Base-by-base conservation (phyloP, 2,888 invertebrate species). In the Agrotis clavis region DNA sequence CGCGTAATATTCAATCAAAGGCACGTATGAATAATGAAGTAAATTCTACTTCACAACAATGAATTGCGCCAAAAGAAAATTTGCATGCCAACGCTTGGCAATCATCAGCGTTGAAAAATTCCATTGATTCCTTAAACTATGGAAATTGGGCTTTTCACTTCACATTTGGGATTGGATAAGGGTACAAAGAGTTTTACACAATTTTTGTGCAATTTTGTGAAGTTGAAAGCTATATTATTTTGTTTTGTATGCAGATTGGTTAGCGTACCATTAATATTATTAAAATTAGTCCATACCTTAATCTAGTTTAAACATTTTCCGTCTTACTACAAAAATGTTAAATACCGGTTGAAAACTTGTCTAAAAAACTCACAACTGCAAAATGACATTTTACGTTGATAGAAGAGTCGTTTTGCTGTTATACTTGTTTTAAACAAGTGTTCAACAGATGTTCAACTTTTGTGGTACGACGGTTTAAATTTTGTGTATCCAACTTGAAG, bases 91-190 rank as follows among this genome's bases (percentile, higher is more conserved):
- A 78, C 79, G 74, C 74, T 60, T 69, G 63, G 57, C 68, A 82
- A 82, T 82, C 79, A 82, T 78, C 63, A 60, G 6, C 25, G 19
- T 48, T 71, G 71, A 77, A 81, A 79, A 77, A 71, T 16, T 69
- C 68, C 74, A 80, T 80, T 79, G 79, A 79, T 82, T 69, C 78
- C 77, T 79, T 80, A 78, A 80, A 82, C 74, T 82, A 74, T 80
- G 82, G 79, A 69, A 78, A 80, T 80, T 78, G 82, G 82, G 18
- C 66, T 61, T 78, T 82, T 82, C 66, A 60, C 51, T 69, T 67
- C 68, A 64, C 63, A 61, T 69, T 62, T 64, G 35, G 21, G 71
- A 77, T 83, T 74, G 77, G 51, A 63, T 73, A 66, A 54, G 47
- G 48, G 16, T 53, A 25, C 51, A 66, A 63, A 72, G 62, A 63